Base-by-base conservation (phyloP, 1,140 invertebrate species). In the Trichogramma pretiosum region DNA sequence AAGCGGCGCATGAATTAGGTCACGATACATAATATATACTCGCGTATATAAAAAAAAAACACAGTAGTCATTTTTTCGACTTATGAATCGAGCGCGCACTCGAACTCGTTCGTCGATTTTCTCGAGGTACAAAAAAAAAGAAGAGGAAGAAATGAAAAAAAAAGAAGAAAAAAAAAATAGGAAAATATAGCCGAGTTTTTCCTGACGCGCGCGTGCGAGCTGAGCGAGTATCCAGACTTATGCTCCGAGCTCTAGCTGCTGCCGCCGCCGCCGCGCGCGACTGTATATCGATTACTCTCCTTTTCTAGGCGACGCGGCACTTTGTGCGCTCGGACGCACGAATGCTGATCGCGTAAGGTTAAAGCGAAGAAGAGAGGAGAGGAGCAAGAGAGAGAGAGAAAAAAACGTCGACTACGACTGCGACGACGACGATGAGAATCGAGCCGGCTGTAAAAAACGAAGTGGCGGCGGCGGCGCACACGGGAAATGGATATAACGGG, bases 301-400 rank as follows among this genome's bases (percentile, higher is more conserved):
- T n/a, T 30, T n/a, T 44, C 42, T 40, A 36, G 23, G 23, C 28
- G 43, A 51, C 36, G 30, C 19, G 32, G 41, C 35, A 44, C 35
- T 50, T 39, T 50, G 42, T 38, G 35, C 37, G 43, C 46, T 48
- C 37, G 33, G 16, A 8, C 28, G 43, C 37, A 28, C 46, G 47
- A 33, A 53, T 53, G 51, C 51, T 53, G 51, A 49, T 53, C 42
- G 36, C 32, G 46, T 53, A 45, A 48, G 42, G 42, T 48, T 45
- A 39, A 33, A 50, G 11, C 24, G 24, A 28, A 28, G 24, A 28
- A 28, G 22, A 30, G 24, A 16, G 13, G 14, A 18, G 11, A 28
- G 35, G 37, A 23, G 24, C 14, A 11, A 33, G 24, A 14, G n/a
- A 28, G 11, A 24, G 26, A 16, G 4, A 16, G 23, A 24, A 16